Percentiles rank a stretch among this genome's conserved stretches.
Evolutionary conservation across 2,113 vertebrate species (phyloP).

Genomic region (Cepphus grylle): DNA sequence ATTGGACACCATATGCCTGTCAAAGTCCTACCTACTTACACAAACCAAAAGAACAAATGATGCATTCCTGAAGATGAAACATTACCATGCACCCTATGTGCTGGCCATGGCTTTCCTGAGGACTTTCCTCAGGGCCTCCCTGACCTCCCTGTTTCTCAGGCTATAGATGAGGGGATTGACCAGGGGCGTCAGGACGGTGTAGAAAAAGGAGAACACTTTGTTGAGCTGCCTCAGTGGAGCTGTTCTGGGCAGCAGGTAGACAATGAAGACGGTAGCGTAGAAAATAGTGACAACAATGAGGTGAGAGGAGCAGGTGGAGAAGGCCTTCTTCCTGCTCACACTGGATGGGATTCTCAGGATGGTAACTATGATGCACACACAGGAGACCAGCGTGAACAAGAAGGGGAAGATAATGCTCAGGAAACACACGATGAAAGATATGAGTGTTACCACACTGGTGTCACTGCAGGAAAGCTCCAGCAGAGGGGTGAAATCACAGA

Average conservation of each 20-base stretch:
- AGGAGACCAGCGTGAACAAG: background rate
- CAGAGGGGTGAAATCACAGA: background rate
- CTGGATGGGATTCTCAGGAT: background rate
- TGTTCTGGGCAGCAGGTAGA: background rate
- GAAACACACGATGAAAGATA: background rate
- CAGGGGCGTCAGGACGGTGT: background rate
- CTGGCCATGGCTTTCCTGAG: background rate
- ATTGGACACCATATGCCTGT: no score
- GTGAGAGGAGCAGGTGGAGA: slow-evolving; percentile 15
- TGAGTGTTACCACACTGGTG: background rate
- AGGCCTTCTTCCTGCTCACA: background rate
- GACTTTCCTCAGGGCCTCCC: background rate
- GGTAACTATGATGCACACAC: background rate
- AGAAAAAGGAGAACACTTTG: background rate
- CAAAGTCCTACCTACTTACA: no score
- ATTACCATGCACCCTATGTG: background rate
- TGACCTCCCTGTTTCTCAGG: slow-evolving; percentile 1
- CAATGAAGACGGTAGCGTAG: background rate
- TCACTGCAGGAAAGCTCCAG: background rate
- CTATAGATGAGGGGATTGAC: slow-evolving; percentile 12
- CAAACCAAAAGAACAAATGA: no score
- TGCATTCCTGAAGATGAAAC: no score
- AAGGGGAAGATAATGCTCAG: background rate
- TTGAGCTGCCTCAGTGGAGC: background rate
- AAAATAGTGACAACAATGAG: background rate